phyloP scores from a whole-genome alignment of 2,888 invertebrate species.

The Plagodis dolabraria region DNA sequence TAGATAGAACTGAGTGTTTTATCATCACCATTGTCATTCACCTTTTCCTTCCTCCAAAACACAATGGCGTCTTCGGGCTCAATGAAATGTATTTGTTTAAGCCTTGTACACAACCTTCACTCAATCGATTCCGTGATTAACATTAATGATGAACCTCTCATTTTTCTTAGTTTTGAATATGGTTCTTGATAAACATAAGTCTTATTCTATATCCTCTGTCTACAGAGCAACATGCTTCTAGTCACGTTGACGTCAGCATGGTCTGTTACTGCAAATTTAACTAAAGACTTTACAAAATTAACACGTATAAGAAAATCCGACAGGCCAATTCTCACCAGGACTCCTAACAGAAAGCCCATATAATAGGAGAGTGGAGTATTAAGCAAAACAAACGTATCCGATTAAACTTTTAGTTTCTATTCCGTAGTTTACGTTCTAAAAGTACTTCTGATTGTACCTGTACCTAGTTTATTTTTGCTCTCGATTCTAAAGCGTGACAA shows the following conservation, averaged over 20 bases:
- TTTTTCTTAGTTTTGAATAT: conserved; percentile 7
- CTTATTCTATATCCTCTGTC: no score
- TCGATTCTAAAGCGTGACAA: no score
- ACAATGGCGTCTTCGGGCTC: conserved; percentile 18
- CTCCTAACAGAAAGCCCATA: no score
- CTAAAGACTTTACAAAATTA: no score
- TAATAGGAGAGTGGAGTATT: no score
- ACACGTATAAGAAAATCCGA: no score
- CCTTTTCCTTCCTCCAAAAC: conserved; percentile 19
- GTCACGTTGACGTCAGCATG: neutral
- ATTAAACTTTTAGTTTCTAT: no score
- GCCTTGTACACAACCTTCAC: conserved; percentile 22
- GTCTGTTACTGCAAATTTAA: neutral
- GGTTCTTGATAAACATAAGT: neutral
- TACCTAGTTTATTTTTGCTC: no score
- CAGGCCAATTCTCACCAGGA: no score
- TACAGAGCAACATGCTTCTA: neutral
- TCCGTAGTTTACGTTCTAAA: no score
- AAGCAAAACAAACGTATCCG: no score
- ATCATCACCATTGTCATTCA: conserved; percentile 20
- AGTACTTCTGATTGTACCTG: no score
- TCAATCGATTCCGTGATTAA: conserved; percentile 15
- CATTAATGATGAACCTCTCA: conserved; percentile 6
- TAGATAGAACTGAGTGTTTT: conserved; percentile 5
- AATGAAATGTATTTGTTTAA: conserved; percentile 12